Evolutionary conservation across 2,797 vertebrate genomes (phyloP).

Genomic region (Anguilla anguilla): DNA sequence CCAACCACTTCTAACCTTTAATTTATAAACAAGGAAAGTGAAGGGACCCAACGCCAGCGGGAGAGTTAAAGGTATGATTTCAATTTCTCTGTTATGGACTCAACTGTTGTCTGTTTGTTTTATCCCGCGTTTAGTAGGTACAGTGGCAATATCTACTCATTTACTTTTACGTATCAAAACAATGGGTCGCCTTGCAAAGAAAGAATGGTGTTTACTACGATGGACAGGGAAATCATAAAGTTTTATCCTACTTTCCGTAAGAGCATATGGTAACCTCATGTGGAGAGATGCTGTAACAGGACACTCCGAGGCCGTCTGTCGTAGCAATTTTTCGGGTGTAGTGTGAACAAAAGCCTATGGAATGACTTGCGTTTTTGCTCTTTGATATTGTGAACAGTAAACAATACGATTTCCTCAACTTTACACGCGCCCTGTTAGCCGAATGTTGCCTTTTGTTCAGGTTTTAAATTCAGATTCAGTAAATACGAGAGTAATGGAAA

Average conservation of each 20-base stretch:
- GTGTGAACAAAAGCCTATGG: constrained; percentile 14
- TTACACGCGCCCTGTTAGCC: background rate
- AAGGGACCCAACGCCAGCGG: constrained; percentile 60
- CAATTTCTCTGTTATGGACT: background rate
- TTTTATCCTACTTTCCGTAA: constrained; percentile 2
- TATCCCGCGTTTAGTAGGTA: background rate
- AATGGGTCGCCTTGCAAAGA: background rate
- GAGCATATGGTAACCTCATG: constrained; percentile 19
- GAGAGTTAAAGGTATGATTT: constrained; percentile 70
- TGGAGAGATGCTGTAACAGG: background rate
- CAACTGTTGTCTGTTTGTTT: background rate
- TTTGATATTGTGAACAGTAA: background rate
- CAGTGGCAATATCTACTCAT: background rate
- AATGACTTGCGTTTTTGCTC: constrained; percentile 16
- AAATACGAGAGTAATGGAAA: background rate
- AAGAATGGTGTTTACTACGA: background rate
- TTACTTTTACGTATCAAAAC: background rate
- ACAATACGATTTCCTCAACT: background rate
- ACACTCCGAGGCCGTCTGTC: constrained; percentile 2
- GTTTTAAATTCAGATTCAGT: constrained; percentile 2
- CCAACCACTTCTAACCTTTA: constrained; percentile 53
- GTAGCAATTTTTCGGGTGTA: background rate
- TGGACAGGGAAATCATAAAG: background rate
- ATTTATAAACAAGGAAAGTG: constrained; percentile 54
- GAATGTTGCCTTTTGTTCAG: constrained; percentile 25